Conservation (phyloP, 2,113 vertebrate genomes). For the Microcebus jonahi region DNA sequence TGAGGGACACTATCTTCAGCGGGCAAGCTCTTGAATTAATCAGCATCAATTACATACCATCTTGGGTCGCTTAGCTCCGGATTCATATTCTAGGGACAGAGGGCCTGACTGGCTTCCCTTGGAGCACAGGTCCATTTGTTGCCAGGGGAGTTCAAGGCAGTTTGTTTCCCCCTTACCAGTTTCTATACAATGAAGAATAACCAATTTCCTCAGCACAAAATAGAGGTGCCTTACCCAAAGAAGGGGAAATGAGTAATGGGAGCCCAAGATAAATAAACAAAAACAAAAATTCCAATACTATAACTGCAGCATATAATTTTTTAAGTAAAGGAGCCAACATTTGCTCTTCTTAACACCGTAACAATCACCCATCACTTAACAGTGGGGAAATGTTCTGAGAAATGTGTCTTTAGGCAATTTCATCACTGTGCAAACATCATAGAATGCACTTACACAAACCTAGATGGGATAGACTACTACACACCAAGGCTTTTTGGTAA, state of each 20-base stretch:
- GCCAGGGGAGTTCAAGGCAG: not conserved
- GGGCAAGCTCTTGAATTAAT: not conserved
- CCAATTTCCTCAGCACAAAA: not conserved
- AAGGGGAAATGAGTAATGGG: not conserved
- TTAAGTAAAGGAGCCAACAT: not conserved
- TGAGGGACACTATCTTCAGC: not conserved
- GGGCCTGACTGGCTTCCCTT: not conserved
- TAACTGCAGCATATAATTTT: not conserved
- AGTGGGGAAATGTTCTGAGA: not conserved
- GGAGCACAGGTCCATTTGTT: not conserved
- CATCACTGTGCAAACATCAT: not conserved
- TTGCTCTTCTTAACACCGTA: not conserved
- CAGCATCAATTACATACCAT: rapidly evolving
- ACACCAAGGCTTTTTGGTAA: not conserved
- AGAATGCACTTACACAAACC: not conserved
- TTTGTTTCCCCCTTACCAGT: not conserved
- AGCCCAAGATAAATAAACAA: not conserved
- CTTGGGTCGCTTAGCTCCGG: not conserved
- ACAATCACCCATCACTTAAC: not conserved
- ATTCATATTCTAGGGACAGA: not conserved
- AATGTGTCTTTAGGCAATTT: not conserved
- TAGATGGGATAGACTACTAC: not conserved
- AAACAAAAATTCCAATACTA: not conserved
- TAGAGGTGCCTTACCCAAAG: not conserved
- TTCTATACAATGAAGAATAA: not conserved